Percentiles rank a stretch among this genome's conserved stretches.
Evolutionary conservation across 2,797 vertebrate genomes (phyloP).

Genomic region (Tapirus indicus): DNA sequence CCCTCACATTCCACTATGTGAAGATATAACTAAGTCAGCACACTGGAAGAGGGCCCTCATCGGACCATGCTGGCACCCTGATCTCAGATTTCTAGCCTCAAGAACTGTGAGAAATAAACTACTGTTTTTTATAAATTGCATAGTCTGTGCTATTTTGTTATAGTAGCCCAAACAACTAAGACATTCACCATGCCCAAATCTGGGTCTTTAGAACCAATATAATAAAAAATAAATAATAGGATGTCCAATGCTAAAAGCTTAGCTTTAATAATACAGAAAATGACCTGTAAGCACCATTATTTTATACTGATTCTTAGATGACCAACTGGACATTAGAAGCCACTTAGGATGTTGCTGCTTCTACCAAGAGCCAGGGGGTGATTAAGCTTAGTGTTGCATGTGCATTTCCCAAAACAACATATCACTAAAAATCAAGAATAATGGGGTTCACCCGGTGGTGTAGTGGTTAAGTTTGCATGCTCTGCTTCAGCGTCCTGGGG

Average conservation of each 20-base stretch:
- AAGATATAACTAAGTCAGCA: neutral
- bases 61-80: neutral
- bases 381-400: neutral
- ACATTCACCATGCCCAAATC: neutral
- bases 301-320: neutral
- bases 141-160: neutral
- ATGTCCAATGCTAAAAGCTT: neutral
- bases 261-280: neutral
- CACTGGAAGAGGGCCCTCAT: neutral
- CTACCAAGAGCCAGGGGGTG: neutral
- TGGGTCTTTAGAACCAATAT: neutral
- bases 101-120: neutral
- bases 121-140: neutral
- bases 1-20: neutral
- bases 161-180: neutral
- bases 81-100: neutral
- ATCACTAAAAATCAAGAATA: neutral
- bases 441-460: no score
- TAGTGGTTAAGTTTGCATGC: no score
- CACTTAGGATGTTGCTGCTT: neutral
- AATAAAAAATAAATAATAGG: neutral
- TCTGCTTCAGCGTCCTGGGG: no score
- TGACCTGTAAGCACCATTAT: neutral
- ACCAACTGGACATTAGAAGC: neutral
- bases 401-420: neutral